A percentile compares a stretch with the other conserved stretches of the same genome.
phyloP scores from a whole-genome alignment of 2,797 vertebrate species.

The Pangasius krempfi region DNA sequence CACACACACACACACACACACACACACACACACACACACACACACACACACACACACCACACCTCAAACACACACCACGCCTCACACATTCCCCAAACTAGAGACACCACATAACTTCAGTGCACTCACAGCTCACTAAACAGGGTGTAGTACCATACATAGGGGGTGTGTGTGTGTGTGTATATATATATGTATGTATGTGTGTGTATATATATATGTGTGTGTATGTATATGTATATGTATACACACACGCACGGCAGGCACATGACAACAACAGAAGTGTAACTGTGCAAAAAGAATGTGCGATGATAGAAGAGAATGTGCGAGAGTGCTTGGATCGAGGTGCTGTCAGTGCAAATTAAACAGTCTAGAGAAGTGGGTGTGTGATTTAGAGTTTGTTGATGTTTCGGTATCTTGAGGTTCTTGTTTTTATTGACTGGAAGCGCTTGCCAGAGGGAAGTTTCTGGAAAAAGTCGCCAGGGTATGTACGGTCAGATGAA shows the following conservation, averaged over 20 bases:
- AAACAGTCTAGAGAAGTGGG: neutral
- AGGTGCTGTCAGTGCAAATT: neutral
- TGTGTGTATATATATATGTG: no score
- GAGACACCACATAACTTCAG: neutral
- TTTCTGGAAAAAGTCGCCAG: no score
- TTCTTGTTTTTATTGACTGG: neutral
- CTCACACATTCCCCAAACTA: conserved; percentile 7
- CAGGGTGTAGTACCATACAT: neutral
- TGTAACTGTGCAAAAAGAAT: neutral
- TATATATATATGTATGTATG: no score
- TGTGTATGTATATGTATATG: no score
- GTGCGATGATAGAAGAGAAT: neutral
- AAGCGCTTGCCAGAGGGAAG: no score
- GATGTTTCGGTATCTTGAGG: neutral
- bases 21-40: no score
- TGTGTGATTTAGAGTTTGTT: neutral
- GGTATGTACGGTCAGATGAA: no score
- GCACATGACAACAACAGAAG: no score
- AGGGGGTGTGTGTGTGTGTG: neutral
- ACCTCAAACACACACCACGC: neutral
- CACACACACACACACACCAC: neutral
- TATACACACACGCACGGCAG: no score
- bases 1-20: no score
- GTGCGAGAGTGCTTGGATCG: neutral
- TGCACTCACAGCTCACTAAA: neutral